Percentiles rank a stretch among this genome's conserved stretches.
These are phyloP conservation scores for Physella acuta DNA, from an alignment of 1,140 invertebrate genomes.

Conservation along the genomic window DNA sequence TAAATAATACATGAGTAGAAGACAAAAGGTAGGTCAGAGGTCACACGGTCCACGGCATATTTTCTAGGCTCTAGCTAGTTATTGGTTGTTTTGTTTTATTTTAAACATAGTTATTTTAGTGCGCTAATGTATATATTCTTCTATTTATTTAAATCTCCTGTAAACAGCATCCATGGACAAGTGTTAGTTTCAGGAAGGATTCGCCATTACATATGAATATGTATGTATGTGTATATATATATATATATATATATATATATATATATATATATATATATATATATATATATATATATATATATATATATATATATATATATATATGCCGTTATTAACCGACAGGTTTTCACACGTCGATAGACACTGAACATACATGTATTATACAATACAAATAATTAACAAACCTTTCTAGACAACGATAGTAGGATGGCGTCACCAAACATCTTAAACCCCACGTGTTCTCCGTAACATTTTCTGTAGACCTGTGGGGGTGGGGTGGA, in stretches of 20 bases:
- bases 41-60: too few relatives aligned
- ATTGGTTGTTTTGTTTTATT: too few relatives aligned
- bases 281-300: neutral
- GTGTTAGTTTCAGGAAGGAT: too few relatives aligned
- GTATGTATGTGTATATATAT: neutral
- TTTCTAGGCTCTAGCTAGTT: too few relatives aligned
- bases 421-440: constrained; percentile 88
- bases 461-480: constrained; percentile 86
- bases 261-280: neutral
- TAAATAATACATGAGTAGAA: too few relatives aligned
- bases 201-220: too few relatives aligned
- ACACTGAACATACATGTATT: constrained; percentile 2
- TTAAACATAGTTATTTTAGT: too few relatives aligned
- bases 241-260: neutral
- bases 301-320: neutral
- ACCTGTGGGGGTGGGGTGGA: constrained; percentile 67
- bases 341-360: too few relatives aligned
- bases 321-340: neutral
- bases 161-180: too few relatives aligned
- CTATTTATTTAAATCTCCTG: too few relatives aligned
- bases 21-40: too few relatives aligned
- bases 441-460: constrained; percentile 94
- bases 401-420: constrained; percentile 78
- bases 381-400: neutral
- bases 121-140: too few relatives aligned